phyloP scores from a whole-genome alignment of 64 coral and sea anemone genomes.

The Dendrophyllia cribrosa region DNA sequence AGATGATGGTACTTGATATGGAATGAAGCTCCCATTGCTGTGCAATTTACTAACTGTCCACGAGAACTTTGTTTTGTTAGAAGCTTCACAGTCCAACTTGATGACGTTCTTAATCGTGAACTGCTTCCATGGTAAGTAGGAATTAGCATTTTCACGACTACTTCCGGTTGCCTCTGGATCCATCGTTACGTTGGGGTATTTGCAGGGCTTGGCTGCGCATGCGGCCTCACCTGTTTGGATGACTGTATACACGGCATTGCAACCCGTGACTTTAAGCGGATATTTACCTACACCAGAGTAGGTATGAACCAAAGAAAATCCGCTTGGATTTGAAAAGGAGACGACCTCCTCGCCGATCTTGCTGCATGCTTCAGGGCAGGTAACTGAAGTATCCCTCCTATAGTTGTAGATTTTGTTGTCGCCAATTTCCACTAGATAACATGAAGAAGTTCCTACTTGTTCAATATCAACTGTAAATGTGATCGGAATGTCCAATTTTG shows the following conservation, averaged over 20 bases:
- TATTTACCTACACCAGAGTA: background rate
- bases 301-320: background rate
- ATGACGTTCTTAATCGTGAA: constrained; percentile 27
- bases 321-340: background rate
- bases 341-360: background rate
- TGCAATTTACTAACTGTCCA: background rate
- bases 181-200: constrained; percentile 45
- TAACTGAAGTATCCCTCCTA: background rate
- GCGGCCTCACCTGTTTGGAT: background rate
- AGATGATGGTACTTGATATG: background rate
- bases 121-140: background rate
- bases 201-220: constrained; percentile 44
- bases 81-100: constrained; percentile 55
- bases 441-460: constrained; percentile 68
- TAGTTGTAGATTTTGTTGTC: constrained; percentile 35
- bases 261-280: background rate
- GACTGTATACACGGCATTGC: constrained; percentile 22
- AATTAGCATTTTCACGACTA: background rate
- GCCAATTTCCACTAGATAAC: constrained; percentile 54
- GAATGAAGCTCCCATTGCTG: background rate
- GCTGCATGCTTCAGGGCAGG: background rate
- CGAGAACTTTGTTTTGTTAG: background rate
- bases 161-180: background rate
- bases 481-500: constrained; percentile 27
- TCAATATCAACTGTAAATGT: constrained; percentile 36